Evolutionary conservation across 2,888 invertebrate species (phyloP).

Genomic region (Eristalis tenax): DNA sequence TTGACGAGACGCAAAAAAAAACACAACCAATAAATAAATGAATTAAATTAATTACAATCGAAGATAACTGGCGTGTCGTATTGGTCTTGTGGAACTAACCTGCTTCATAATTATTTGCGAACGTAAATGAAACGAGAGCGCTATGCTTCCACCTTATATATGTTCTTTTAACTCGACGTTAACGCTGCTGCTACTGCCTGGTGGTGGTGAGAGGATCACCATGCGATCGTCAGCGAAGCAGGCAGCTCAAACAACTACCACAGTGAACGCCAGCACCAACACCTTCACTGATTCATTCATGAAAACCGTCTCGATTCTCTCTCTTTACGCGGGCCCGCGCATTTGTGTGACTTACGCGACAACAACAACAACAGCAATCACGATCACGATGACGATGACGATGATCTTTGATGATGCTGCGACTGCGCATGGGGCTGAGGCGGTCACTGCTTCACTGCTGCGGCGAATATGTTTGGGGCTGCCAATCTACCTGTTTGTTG

Average conservation of each 20-base stretch:
- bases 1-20: too few relatives aligned
- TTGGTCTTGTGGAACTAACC: slow-evolving; percentile 49
- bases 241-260: slow-evolving; percentile 15
- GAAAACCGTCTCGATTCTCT: slow-evolving; percentile 43
- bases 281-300: slow-evolving; percentile 60
- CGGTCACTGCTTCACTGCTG: not conserved
- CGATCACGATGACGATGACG: not conserved
- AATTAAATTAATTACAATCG: slow-evolving; percentile 24
- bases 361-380: slow-evolving; percentile 1
- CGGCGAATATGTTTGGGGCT: not conserved
- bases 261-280: slow-evolving; percentile 19
- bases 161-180: slow-evolving; percentile 45
- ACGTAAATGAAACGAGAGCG: slow-evolving; percentile 68
- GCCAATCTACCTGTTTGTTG: slow-evolving; percentile 14
- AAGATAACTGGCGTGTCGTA: slow-evolving; percentile 38
- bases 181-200: slow-evolving; percentile 15
- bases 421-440: not conserved
- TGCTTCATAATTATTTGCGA: slow-evolving; percentile 68
- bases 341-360: slow-evolving; percentile 31
- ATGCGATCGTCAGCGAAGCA: slow-evolving; percentile 15
- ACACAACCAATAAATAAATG: not conserved
- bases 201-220: slow-evolving; percentile 42
- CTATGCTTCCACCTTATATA: slow-evolving; percentile 68
- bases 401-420: not conserved
- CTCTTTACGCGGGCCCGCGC: slow-evolving; percentile 21